Evolutionary conservation across 2,113 vertebrate species (phyloP).

Genomic region (Diadophis punctatus): DNA sequence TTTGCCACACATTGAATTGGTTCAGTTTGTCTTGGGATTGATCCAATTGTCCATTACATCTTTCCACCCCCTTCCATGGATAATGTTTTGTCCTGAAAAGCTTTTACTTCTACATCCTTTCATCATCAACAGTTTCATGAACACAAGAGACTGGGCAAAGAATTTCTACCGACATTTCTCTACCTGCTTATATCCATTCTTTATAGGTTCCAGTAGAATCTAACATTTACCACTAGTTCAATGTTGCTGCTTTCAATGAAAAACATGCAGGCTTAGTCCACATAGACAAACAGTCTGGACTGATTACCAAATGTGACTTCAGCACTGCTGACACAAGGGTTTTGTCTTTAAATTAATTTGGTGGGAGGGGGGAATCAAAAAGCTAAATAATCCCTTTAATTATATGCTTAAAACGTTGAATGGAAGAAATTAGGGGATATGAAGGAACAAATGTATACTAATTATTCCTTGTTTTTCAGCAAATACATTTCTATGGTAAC

Average conservation of each 20-base stretch:
- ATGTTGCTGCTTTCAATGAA: slow-evolving; percentile 21
- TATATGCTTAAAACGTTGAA: slow-evolving; percentile 65
- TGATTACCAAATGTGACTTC: slow-evolving; percentile 67
- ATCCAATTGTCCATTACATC: not conserved
- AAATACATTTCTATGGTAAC: slow-evolving; percentile 58
- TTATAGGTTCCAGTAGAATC: not conserved
- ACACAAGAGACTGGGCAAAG: not conserved
- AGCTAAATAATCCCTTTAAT: slow-evolving; percentile 69
- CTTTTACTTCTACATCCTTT: not conserved
- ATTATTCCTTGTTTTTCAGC: slow-evolving; percentile 61
- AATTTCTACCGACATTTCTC: not conserved
- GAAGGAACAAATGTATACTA: slow-evolving; percentile 62
- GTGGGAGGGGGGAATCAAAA: slow-evolving; percentile 16
- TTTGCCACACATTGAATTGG: not conserved
- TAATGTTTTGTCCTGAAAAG: not conserved
- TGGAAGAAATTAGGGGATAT: slow-evolving; percentile 69
- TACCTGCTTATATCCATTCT: not conserved
- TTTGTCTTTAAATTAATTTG: slow-evolving; percentile 68
- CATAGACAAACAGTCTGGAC: slow-evolving; percentile 64
- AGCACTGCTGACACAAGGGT: slow-evolving; percentile 59
- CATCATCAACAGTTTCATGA: not conserved
- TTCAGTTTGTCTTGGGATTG: not conserved
- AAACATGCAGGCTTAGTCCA: slow-evolving; percentile 52
- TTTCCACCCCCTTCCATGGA: not conserved
- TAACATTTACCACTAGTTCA: slow-evolving; percentile 28